These are phyloP conservation scores for Hepsetus odoe DNA, from an alignment of 2,113 vertebrate species.

Conservation along the genomic window DNA sequence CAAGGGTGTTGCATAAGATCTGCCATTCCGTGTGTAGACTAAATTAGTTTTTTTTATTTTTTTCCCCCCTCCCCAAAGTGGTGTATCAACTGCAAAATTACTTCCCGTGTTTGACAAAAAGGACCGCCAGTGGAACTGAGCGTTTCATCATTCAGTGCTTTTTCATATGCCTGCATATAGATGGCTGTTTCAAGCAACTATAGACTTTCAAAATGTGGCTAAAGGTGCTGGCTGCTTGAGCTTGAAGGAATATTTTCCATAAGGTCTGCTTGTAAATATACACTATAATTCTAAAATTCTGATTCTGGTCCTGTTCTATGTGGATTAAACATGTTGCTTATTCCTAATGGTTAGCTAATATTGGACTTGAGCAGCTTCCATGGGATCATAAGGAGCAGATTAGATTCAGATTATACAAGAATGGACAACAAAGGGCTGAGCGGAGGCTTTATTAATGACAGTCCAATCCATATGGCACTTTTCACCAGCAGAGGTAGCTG, in stretches of 20 bases:
- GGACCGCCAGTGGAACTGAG: not conserved
- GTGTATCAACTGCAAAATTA: constrained; percentile 15
- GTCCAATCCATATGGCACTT: too few relatives aligned
- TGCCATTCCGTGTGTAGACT: not conserved
- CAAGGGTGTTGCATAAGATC: constrained; percentile 25
- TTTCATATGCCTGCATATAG: not conserved
- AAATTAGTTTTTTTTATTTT: not conserved
- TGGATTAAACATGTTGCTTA: too few relatives aligned
- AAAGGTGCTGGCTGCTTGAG: not conserved
- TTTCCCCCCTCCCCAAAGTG: not conserved
- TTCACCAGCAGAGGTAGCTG: too few relatives aligned
- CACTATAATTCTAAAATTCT: too few relatives aligned
- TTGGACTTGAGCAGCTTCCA: too few relatives aligned
- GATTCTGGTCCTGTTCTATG: too few relatives aligned
- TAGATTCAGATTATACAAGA: too few relatives aligned
- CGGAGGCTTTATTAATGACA: too few relatives aligned
- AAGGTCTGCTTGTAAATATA: not conserved
- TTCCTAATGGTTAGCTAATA: too few relatives aligned
- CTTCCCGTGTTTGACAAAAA: not conserved
- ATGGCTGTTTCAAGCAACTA: not conserved
- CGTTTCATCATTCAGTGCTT: not conserved
- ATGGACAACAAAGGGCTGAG: too few relatives aligned
- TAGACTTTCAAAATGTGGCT: not conserved
- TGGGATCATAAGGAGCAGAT: too few relatives aligned
- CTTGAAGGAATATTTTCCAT: not conserved